Evolutionary conservation across 2,888 invertebrate genomes (phyloP).

Genomic region (Lucinisca nassula): DNA sequence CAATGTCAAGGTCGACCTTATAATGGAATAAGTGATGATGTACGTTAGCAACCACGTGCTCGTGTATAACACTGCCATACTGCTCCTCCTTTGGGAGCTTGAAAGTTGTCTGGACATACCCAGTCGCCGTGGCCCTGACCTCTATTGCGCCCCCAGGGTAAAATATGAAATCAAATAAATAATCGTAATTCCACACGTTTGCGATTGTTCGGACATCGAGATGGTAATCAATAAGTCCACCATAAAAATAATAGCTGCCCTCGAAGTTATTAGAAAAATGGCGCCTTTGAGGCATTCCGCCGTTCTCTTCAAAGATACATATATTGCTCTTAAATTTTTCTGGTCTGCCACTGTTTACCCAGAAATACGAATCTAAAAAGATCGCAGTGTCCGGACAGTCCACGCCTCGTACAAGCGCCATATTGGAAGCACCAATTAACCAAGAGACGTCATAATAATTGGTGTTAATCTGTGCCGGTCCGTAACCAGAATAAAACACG

Average conservation of each 20-base stretch:
- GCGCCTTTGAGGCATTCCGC: slow-evolving; percentile 77
- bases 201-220: slow-evolving; percentile 79
- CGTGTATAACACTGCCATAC: slow-evolving; percentile 73
- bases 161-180: slow-evolving; percentile 82
- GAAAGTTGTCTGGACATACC: slow-evolving; percentile 77
- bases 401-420: slow-evolving; percentile 79
- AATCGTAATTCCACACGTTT: slow-evolving; percentile 81
- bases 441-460: slow-evolving; percentile 76
- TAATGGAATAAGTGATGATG: slow-evolving; percentile 81
- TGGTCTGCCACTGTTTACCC: slow-evolving; percentile 61
- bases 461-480: slow-evolving; percentile 69
- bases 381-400: slow-evolving; percentile 83
- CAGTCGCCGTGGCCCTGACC: slow-evolving; percentile 77
- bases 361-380: slow-evolving; percentile 75
- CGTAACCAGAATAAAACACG: slow-evolving; percentile 79
- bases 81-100: slow-evolving; percentile 57
- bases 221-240: slow-evolving; percentile 74
- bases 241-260: slow-evolving; percentile 70
- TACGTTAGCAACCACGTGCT: slow-evolving; percentile 73
- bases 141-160: slow-evolving; percentile 81
- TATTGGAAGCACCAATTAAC: slow-evolving; percentile 74
- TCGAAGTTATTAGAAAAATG: slow-evolving; percentile 73
- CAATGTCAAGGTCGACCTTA: slow-evolving; percentile 83
- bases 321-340: slow-evolving; percentile 66
- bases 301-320: slow-evolving; percentile 83